phyloP scores from a whole-genome alignment of 1,140 invertebrate species.

The Rhyacophila brunnea region DNA sequence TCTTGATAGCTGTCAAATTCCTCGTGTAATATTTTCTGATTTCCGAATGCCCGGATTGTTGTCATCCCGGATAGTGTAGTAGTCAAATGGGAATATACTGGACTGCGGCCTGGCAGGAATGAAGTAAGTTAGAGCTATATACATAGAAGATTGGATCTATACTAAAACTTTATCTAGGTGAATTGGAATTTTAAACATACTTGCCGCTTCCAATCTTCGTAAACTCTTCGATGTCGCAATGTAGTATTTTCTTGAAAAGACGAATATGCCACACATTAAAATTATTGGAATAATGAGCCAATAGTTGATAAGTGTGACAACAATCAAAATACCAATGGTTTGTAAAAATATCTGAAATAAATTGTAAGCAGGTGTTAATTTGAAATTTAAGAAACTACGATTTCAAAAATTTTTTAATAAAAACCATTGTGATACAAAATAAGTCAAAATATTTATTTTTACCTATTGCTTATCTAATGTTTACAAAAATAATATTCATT shows the following conservation, averaged over 20 bases:
- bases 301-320: constrained; percentile 51
- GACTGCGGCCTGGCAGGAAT: constrained; percentile 54
- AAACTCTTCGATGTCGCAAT: constrained; percentile 64
- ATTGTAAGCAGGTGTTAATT: too few relatives aligned
- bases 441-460: too few relatives aligned
- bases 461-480: too few relatives aligned
- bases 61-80: constrained; percentile 65
- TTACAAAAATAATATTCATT: too few relatives aligned
- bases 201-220: constrained; percentile 63
- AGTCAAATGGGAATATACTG: constrained; percentile 70
- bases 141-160: too few relatives aligned
- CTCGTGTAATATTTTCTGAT: constrained; percentile 57
- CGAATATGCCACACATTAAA: constrained; percentile 12
- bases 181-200: too few relatives aligned
- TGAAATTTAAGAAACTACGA: too few relatives aligned
- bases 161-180: too few relatives aligned
- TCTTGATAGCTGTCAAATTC: constrained; percentile 55
- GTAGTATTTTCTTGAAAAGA: constrained; percentile 45
- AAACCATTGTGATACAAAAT: too few relatives aligned
- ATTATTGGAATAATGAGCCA: constrained; percentile 45
- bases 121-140: too few relatives aligned
- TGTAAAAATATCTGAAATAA: constrained; percentile 46
- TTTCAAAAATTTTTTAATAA: too few relatives aligned
- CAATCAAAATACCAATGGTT: constrained; percentile 37
- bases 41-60: constrained; percentile 65